phyloP scores from a whole-genome alignment of 2,113 vertebrate species.

The Hipposideros armiger region DNA sequence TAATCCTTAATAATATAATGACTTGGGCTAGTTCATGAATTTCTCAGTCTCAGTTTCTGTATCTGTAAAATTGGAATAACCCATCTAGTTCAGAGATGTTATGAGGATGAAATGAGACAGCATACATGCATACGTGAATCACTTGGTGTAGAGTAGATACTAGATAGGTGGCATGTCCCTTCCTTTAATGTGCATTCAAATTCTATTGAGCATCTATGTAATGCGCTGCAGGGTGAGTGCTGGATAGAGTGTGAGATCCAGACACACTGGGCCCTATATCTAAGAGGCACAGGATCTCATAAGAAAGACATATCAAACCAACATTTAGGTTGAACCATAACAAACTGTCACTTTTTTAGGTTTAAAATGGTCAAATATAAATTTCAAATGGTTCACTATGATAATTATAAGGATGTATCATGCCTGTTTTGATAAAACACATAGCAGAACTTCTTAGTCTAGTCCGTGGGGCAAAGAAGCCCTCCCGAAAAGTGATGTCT shows the following conservation, averaged over 20 bases:
- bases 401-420: background rate
- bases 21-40: background rate
- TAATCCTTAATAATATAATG: background rate
- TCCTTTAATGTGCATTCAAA: background rate
- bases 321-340: background rate
- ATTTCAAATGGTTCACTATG: background rate
- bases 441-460: background rate
- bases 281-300: background rate
- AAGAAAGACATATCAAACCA: background rate
- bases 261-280: background rate
- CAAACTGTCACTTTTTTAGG: background rate
- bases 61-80: background rate
- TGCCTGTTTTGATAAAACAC: background rate
- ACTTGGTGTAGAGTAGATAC: background rate
- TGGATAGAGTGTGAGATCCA: background rate
- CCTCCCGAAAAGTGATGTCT: background rate
- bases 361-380: background rate
- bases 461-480: background rate
- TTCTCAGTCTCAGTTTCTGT: background rate
- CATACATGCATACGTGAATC: background rate
- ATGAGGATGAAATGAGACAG: background rate
- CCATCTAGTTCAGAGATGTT: background rate
- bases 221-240: background rate
- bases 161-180: background rate
- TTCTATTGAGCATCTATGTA: background rate